Evolutionary conservation across 2,888 invertebrate species (phyloP), one percentile per base, ranked within the genome.

Genomic region (Pterobdella sp.): DNA sequence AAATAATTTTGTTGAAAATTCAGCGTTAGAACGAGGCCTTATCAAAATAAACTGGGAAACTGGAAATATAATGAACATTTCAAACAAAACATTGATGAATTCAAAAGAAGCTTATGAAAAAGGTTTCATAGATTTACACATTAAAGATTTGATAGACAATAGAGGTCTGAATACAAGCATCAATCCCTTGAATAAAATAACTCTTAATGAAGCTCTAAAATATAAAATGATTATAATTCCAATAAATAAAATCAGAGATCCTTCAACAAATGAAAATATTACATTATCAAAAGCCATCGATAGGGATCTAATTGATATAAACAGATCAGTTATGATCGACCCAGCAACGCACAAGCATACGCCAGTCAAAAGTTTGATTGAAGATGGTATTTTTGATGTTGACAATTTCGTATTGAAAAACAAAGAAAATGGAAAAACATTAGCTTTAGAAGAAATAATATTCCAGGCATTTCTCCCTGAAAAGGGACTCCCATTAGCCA

Each of bases 41-140:
- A 87, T 89, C 52, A 93, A 72, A 35, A 75, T 75, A 14, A 72
- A 78, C 76, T 78, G 78, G 78, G 73, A 71, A 18, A 74, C 68
- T 0, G 78, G 78, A 26, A 73, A 73, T 32, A 74, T 92, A 79
- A 88, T 88, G 68, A 90, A 91, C 79, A 84, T 85, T 77, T 86
- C 90, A 88, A 85, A 85, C 36, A 83, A 84, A 49, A 83, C 82
- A 77, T 89, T 90, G 81, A 87, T 95, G 66, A 91, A 93, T 26
- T 87, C 96, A 76, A 84, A 93, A 77, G 93, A 94, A 87, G 94
- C 94, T 36, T 93, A 95, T 80, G 92, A 93, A 81, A 88, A 90
- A 80, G 93, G 94, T 82, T 88, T 95, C 70, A 90, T 89, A 82
- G 94, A 94, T 80, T 91, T 93, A 1, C 76, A 77, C 73, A 78